Base-by-base conservation (phyloP, 2,888 invertebrate species). In the Cerceris ruficornis region DNA sequence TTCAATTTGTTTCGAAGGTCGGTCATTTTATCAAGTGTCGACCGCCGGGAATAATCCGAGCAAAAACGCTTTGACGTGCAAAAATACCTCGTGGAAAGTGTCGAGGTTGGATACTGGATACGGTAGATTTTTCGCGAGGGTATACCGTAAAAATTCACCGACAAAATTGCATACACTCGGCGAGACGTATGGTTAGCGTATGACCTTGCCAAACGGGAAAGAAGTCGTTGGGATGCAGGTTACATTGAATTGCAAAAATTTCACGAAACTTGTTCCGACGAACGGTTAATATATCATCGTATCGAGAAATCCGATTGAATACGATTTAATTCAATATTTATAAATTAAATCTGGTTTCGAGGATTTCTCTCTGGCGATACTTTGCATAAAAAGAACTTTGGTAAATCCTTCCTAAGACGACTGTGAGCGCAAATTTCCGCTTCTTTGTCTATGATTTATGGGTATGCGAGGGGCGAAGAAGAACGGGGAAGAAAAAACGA, bases 371-470 rank as follows among this genome's bases (percentile, higher is more conserved):
- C 5, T n/a, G 13, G n/a, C 4, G 28, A 28, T 28, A 50, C 11
- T n/a, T 11, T 7, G 2, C 50, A 7, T n/a, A 1, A n/a, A 9
- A 15, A 15, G 55, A 42, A 17, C 11, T 43, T 4, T 42, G 15
- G 14, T 39, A 49, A 42, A 50, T 69, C 43, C 28, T 28, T 17
- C 59, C 13, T 15, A 13, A 59, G 8, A 9, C 28, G 15, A 50
- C 7, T 11, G 14, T 42, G 50, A 72, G 46, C 52, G 46, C n/a
- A 43, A 66, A 66, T 62, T 54, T 61, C 46, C 8, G 15, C 43
- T 41, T 67, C 58, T 39, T 50, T 39, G 11, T 7, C 7, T 11
- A 43, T 60, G 50, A 64, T 65, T 77, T 43, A 64, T 15, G 42
- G n/a, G n/a, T 5, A 11, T n/a, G 4, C 13, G 50, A n/a, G n/a